Percentiles rank a stretch among this genome's conserved stretches.
phyloP scores from a whole-genome alignment of 92 coral and sea anemone genomes.

The Zoanthus solanderi region DNA sequence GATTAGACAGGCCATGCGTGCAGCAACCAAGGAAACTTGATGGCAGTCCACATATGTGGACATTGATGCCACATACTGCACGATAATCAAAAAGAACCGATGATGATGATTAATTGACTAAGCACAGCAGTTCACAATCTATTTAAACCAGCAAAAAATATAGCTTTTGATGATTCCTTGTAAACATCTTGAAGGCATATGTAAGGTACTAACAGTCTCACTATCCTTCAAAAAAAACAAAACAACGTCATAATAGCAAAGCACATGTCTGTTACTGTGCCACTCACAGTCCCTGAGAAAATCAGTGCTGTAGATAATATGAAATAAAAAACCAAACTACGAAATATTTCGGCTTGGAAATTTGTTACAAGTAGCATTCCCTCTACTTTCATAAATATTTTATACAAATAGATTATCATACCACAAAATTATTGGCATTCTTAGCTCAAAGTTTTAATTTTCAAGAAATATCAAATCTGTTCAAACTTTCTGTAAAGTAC shows the following conservation, averaged over 20 bases:
- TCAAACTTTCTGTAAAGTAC: conserved; percentile 24
- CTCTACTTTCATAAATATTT: conserved; percentile 31
- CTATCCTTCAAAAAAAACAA: conserved; percentile 33
- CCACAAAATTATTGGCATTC: conserved; percentile 35
- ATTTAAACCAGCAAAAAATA: conserved; percentile 26
- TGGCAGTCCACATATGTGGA: too few species aligned
- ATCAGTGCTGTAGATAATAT: conserved; percentile 17
- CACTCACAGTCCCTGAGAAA: conserved; percentile 40
- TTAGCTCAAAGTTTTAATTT: conserved; percentile 22
- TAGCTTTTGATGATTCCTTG: conserved; percentile 24
- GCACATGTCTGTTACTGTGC: conserved; percentile 29
- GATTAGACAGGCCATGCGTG: too few species aligned
- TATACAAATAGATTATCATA: conserved; percentile 25
- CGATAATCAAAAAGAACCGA: too few species aligned
- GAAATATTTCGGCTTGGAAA: conserved; percentile 32
- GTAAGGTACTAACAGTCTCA: conserved; percentile 18
- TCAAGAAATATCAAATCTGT: conserved; percentile 28
- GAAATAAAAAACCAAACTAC: conserved; percentile 20
- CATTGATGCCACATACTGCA: too few species aligned
- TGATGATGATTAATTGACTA: conserved; percentile 10
- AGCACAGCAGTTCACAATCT: conserved; percentile 32
- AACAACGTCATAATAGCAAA: conserved; percentile 1
- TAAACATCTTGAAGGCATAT: conserved; percentile 31
- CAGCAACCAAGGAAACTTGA: too few species aligned
- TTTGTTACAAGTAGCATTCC: conserved; percentile 33